Conservation (phyloP, 2,797 vertebrate genomes). For the Champsocephalus esox region DNA sequence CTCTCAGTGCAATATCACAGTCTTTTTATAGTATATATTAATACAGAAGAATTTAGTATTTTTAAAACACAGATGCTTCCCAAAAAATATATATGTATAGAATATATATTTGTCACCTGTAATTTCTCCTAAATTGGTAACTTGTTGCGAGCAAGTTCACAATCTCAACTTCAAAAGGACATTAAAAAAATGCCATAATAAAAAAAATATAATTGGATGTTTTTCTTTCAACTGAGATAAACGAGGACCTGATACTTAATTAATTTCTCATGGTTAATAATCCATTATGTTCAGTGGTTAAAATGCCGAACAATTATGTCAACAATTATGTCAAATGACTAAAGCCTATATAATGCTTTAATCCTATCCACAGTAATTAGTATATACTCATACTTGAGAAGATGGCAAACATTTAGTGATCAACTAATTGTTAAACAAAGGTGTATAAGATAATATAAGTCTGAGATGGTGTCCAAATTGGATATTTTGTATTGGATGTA, state of each 20-base stretch:
- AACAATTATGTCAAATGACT: neutral
- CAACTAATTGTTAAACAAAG: no score
- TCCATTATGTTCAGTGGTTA: neutral
- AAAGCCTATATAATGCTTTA: neutral
- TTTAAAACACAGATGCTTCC: no score
- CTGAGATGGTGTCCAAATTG: neutral
- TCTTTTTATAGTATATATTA: no score
- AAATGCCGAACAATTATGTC: neutral
- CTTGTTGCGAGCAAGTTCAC: neutral
- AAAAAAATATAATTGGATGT: neutral
- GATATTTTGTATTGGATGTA: conserved; percentile 3
- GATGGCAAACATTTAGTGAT: neutral
- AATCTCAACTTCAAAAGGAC: neutral
- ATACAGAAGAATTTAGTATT: no score
- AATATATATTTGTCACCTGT: no score
- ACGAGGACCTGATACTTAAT: neutral
- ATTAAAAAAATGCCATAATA: neutral
- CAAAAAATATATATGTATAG: no score
- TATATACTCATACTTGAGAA: neutral
- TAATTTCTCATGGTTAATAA: neutral
- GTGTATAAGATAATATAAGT: neutral
- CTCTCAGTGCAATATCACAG: no score
- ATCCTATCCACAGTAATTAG: neutral
- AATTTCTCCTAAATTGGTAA: neutral
- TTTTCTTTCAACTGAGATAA: neutral